phyloP scores from a whole-genome alignment of 2,888 invertebrate genomes.

The Branchellion lobata region DNA sequence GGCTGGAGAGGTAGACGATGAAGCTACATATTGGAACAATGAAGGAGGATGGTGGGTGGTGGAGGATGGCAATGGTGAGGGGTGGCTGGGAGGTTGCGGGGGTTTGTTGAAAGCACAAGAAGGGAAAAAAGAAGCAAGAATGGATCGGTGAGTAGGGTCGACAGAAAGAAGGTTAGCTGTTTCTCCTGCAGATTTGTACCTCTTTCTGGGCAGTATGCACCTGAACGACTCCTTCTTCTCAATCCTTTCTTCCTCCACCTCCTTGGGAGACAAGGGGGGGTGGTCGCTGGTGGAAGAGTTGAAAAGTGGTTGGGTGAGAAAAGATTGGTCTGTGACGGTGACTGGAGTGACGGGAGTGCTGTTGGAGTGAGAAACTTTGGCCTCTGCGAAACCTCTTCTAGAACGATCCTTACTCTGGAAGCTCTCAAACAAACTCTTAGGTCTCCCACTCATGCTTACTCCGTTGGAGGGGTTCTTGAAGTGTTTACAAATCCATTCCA shows the following conservation, averaged over 20 bases:
- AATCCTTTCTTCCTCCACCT: background rate
- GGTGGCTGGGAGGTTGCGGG: background rate
- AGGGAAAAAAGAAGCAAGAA: background rate
- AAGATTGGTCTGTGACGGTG: background rate
- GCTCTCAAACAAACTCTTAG: background rate
- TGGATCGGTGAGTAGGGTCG: background rate
- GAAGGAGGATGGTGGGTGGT: background rate
- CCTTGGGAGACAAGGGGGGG: background rate
- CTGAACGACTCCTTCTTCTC: background rate
- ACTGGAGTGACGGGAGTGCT: constrained; percentile 25
- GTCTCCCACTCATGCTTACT: background rate
- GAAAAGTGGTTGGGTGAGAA: background rate
- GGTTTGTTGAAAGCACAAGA: background rate
- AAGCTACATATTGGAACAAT: too few relatives aligned
- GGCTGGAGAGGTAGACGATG: background rate
- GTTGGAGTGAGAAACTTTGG: background rate
- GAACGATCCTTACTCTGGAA: background rate
- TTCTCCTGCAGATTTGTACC: constrained; percentile 13
- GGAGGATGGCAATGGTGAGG: background rate
- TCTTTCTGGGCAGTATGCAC: background rate
- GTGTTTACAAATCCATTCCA: too few relatives aligned
- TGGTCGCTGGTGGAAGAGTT: background rate
- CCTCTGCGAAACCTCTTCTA: background rate
- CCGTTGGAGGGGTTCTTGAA: too few relatives aligned
- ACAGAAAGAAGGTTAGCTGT: background rate